Percentiles rank a stretch among this genome's conserved stretches.
Conservation (phyloP, 2,888 invertebrate genomes). For the Coleophora deauratella region DNA sequence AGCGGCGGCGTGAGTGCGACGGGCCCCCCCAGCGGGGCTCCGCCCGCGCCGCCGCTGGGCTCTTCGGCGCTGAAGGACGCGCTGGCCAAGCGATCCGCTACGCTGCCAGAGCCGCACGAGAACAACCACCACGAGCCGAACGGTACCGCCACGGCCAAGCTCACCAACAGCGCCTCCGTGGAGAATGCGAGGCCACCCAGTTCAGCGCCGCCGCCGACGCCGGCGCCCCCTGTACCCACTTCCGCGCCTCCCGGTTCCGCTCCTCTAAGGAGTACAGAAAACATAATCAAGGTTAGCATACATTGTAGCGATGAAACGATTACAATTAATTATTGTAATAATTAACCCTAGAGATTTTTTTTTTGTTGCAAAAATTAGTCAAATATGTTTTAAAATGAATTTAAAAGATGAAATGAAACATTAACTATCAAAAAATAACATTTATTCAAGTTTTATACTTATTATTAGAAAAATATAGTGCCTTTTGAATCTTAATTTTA, state of each 20-base stretch:
- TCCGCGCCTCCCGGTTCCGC: slow-evolving; percentile 42
- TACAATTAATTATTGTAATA: background rate
- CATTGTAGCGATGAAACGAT: background rate
- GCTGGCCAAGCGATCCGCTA: slow-evolving; percentile 58
- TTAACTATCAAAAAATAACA: no score
- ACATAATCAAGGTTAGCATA: slow-evolving; percentile 54
- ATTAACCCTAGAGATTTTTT: no score
- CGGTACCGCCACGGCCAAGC: slow-evolving; percentile 45
- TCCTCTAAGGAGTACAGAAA: slow-evolving; percentile 61
- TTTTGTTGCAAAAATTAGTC: no score
- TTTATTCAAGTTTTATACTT: no score
- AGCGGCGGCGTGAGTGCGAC: slow-evolving; percentile 59
- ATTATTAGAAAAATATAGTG: no score
- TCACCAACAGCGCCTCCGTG: slow-evolving; percentile 58
- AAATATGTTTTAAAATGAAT: no score
- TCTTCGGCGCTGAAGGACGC: slow-evolving; percentile 70
- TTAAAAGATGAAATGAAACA: no score
- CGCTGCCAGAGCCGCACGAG: slow-evolving; percentile 58
- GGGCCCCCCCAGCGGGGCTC: slow-evolving; percentile 52
- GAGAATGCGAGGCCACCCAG: slow-evolving; percentile 53
- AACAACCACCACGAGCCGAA: slow-evolving; percentile 69
- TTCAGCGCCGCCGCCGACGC: slow-evolving; percentile 56
- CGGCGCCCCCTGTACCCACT: slow-evolving; percentile 62
- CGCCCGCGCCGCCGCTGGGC: slow-evolving; percentile 59
- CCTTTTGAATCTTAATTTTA: no score